Conservation (phyloP, 2,797 vertebrate species). For the Dipus sagitta region DNA sequence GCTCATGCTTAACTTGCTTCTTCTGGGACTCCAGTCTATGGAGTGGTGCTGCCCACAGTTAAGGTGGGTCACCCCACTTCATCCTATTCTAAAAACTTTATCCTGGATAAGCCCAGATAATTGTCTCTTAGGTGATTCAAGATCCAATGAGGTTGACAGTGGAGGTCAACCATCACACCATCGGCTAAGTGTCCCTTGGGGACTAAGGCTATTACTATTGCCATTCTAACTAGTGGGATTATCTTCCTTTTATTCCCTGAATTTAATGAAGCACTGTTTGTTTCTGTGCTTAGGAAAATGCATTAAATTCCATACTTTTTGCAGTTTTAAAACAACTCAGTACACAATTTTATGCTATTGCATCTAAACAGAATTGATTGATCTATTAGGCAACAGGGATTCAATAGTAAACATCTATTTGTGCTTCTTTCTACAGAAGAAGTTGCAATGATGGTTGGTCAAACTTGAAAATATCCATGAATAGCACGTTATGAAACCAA, state of each 20-base stretch:
- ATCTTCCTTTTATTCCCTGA: neutral
- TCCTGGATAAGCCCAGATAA: too few species aligned
- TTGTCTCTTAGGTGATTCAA: too few species aligned
- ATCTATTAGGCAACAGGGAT: neutral
- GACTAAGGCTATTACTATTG: neutral
- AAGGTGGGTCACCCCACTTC: too few species aligned
- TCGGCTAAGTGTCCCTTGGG: neutral
- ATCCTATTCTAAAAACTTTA: too few species aligned
- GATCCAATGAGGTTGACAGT: too few species aligned
- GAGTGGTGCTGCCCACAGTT: too few species aligned
- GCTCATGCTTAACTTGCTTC: too few species aligned
- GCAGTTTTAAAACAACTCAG: conserved; percentile 1
- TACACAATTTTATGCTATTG: neutral
- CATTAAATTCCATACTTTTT: conserved; percentile 34
- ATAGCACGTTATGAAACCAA: neutral
- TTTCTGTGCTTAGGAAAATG: conserved; percentile 7
- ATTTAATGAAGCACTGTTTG: neutral
- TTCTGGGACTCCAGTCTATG: too few species aligned
- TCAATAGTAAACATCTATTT: neutral
- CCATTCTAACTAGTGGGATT: neutral
- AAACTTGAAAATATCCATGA: conserved; percentile 25
- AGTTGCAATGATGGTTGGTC: neutral
- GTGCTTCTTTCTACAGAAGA: neutral
- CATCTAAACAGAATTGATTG: neutral
- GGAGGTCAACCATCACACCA: too few species aligned